Evolutionary conservation across 2,888 invertebrate species (phyloP).

Genomic region (Heteromurus nitidus): DNA sequence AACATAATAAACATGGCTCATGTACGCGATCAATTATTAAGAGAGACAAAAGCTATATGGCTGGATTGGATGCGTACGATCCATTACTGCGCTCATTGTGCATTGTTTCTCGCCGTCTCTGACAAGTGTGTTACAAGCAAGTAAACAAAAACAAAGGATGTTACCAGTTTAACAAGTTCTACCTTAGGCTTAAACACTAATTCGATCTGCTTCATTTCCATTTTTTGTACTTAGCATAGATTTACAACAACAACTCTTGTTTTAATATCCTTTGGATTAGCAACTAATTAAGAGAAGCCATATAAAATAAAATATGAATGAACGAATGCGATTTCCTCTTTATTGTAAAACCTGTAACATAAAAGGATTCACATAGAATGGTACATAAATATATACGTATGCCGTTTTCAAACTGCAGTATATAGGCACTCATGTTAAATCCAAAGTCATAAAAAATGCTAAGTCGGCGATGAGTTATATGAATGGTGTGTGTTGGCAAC

Average conservation of each 20-base stretch:
- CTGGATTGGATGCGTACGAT: not conserved
- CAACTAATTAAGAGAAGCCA: not conserved
- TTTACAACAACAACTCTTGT: not conserved
- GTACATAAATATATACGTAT: not conserved
- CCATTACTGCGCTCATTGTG: too few relatives aligned
- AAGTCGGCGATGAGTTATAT: not conserved
- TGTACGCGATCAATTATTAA: too few relatives aligned
- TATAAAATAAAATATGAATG: not conserved
- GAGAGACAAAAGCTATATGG: not conserved
- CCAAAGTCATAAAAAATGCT: not conserved
- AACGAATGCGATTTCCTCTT: slow-evolving; percentile 7
- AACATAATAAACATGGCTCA: too few relatives aligned
- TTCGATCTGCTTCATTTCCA: too few relatives aligned
- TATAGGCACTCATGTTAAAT: too few relatives aligned
- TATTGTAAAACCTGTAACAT: slow-evolving; percentile 24
- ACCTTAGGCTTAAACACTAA: too few relatives aligned
- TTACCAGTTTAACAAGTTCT: not conserved
- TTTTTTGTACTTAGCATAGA: not conserved
- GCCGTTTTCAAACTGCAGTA: too few relatives aligned
- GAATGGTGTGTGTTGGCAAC: not conserved
- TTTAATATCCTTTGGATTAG: not conserved
- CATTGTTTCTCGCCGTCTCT: too few relatives aligned
- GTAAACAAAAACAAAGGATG: not conserved
- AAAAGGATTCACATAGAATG: not conserved
- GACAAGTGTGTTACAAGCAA: too few relatives aligned